These are phyloP conservation scores for Slavum lentiscoides DNA, from an alignment of 2,888 invertebrate genomes.

Conservation along the genomic window DNA sequence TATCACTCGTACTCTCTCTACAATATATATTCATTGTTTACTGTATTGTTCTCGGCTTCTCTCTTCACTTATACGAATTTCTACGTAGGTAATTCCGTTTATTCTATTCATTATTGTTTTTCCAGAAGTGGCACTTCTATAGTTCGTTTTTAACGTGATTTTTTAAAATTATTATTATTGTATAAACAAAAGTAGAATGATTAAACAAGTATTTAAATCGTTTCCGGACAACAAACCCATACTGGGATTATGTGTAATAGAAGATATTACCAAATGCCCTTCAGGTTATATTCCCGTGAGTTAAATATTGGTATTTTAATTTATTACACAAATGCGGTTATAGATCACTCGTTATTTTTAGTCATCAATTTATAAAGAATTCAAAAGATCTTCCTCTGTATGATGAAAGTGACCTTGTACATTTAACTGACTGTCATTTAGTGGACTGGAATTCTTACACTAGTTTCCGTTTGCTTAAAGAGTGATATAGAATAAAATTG, in stretches of 20 bases:
- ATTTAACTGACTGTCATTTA: too few species aligned
- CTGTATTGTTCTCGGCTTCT: not conserved
- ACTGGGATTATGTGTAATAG: conserved; percentile 64
- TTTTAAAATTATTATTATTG: not conserved
- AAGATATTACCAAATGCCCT: conserved; percentile 68
- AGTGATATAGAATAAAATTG: too few species aligned
- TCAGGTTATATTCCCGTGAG: conserved; percentile 67
- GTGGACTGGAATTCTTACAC: too few species aligned
- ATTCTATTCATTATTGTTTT: not conserved
- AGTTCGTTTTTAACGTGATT: not conserved
- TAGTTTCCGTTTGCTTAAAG: too few species aligned
- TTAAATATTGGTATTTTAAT: conserved; percentile 53
- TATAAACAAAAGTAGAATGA: conserved; percentile 39
- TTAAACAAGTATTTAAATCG: conserved; percentile 59
- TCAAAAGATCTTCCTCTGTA: too few species aligned
- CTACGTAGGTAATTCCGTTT: too few species aligned
- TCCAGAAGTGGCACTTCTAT: not conserved
- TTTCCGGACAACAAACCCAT: conserved; percentile 83
- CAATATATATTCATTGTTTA: not conserved
- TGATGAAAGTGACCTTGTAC: too few species aligned
- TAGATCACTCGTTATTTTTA: not conserved
- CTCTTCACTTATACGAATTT: not conserved
- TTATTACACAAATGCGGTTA: not conserved
- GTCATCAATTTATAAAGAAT: too few species aligned
- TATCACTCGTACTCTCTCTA: not conserved